Base-by-base conservation (phyloP, 2,888 invertebrate species). In the Xestia ashworthii region DNA sequence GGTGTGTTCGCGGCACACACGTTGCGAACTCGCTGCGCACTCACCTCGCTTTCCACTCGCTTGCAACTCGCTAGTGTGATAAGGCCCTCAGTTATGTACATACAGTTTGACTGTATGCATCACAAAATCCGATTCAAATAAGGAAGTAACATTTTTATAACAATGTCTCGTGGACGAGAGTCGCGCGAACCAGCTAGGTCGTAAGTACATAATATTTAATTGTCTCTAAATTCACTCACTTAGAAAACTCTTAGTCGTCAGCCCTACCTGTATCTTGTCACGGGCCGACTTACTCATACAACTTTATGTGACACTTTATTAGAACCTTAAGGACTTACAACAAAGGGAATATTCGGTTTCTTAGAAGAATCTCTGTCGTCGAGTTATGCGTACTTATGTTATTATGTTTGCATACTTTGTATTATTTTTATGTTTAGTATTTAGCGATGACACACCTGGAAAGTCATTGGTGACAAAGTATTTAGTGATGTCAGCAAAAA, bases 241-340 rank as follows among this genome's bases (percentile, higher is more conserved):
- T 3, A 53, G 16, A 48, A 16, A 48, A 71, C 32, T 4, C 11
- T 1, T 16, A 41, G 6, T 14, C 76, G 81, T 0, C 73, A 81
- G 44, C 88, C 88, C 88, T 88, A 76, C 5, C 14, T 1, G 8
- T 55, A 50, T 73, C 67, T 71, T 22, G 65, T 60, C 74, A 16
- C 70, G 16, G 64, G 66, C 69, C 46, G 89, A 82, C 83, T 91
- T 88, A 90, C 90, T 93, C 92, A 91, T 91, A 91, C 91, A 87
- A 91, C 91, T 96, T 95, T 96, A 96, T 95, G 95, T 93, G 96
- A 96, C 96, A 95, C 85, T 94, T 95, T 95, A 95, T 95, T 95
- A 92, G 93, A 94, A 90, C 90, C 90, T 92, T 90, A 92, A 89
- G 76, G 71, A 77, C 62, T 44, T 69, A 80, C 86, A 88, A 94